Conservation (phyloP, 2,797 vertebrate species). For the Erethizon dorsatum region DNA sequence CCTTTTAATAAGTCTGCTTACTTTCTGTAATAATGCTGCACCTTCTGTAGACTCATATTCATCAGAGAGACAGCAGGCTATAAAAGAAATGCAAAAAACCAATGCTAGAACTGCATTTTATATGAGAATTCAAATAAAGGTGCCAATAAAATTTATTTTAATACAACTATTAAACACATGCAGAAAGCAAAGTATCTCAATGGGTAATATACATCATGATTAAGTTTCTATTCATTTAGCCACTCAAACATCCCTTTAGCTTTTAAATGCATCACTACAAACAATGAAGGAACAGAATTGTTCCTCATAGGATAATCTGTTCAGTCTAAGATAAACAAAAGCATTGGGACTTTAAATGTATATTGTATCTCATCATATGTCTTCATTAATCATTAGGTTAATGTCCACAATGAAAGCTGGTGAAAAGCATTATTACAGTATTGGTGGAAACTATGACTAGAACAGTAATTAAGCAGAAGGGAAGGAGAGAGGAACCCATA, state of each 20-base stretch:
- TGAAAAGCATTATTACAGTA: not conserved
- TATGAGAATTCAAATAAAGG: slow-evolving; percentile 69
- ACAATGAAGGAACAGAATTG: slow-evolving; percentile 23
- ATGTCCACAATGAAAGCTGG: not conserved
- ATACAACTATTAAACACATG: slow-evolving; percentile 46
- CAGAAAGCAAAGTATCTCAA: slow-evolving; percentile 68
- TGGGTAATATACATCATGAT: slow-evolving; percentile 56
- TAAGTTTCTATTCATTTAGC: slow-evolving; percentile 68
- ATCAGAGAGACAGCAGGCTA: slow-evolving; percentile 53
- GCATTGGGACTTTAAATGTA: not conserved
- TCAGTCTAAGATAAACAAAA: not conserved
- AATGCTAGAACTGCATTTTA: slow-evolving; percentile 69
- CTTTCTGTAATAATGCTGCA: slow-evolving; percentile 51
- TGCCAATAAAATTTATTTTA: slow-evolving; percentile 76
- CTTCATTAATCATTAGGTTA: not conserved
- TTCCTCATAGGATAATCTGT: not conserved
- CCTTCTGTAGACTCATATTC: slow-evolving; percentile 63
- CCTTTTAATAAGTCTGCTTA: slow-evolving; percentile 77
- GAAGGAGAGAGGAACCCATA: accelerated
- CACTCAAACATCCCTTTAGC: not conserved
- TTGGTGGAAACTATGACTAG: not conserved
- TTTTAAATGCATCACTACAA: not conserved
- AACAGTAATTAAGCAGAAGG: not conserved
- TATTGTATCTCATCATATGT: not conserved
- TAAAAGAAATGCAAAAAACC: slow-evolving; percentile 55